Evolutionary conservation across 2,797 vertebrate species (phyloP).

Genomic region (Emydoidea blandingii): DNA sequence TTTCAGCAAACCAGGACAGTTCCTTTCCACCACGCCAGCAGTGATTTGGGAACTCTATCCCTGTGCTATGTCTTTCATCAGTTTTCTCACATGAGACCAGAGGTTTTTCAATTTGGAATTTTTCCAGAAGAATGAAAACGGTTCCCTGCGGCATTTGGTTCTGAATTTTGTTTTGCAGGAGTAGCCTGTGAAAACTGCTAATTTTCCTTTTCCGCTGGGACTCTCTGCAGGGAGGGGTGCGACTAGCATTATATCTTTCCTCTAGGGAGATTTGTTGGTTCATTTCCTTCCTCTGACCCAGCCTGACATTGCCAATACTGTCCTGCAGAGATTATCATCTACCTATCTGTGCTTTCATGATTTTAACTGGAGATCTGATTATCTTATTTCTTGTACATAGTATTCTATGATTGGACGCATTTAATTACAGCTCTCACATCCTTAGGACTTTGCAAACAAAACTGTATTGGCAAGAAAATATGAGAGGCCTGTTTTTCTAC

Average conservation of each 20-base stretch:
- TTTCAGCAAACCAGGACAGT: constrained; percentile 39
- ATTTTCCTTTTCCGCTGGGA: neutral
- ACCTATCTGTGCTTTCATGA: constrained; percentile 42
- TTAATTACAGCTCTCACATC: constrained; percentile 33
- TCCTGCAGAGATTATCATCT: constrained; percentile 21
- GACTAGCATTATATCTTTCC: neutral
- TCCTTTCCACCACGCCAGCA: constrained; percentile 11
- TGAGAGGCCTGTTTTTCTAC: neutral
- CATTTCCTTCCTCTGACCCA: neutral
- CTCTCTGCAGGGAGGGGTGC: neutral
- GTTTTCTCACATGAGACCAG: neutral
- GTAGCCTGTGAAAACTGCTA: neutral
- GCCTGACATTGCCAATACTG: neutral
- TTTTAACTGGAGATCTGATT: constrained; percentile 5
- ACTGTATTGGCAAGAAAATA: neutral
- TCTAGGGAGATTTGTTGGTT: neutral
- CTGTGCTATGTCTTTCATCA: constrained; percentile 55
- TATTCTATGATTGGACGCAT: neutral
- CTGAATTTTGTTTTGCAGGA: constrained; percentile 1
- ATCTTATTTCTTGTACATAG: constrained; percentile 2
- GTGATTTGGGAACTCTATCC: constrained; percentile 51
- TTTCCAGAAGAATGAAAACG: constrained; percentile 56
- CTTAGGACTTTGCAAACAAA: constrained; percentile 32
- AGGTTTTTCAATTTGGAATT: constrained; percentile 36
- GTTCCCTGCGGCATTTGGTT: constrained; percentile 44